Evolutionary conservation across 2,797 vertebrate species (phyloP), one percentile per base, ranked within the genome.

Genomic region (Adelosebastes latens): DNA sequence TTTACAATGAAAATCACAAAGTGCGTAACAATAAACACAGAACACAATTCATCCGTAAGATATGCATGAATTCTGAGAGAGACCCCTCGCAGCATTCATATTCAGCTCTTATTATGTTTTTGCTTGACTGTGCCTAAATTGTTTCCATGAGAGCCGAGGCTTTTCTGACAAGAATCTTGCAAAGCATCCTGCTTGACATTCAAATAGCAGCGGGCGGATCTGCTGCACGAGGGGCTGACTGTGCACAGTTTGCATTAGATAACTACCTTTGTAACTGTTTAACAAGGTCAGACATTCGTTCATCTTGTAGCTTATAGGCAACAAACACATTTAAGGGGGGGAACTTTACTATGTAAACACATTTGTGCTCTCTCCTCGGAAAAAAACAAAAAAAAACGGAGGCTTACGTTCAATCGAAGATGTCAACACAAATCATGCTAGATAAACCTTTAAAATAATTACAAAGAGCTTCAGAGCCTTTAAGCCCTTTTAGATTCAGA

Each of bases 371-470:
- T 79, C 59, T 81, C 69, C 27, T 24, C 12, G 75, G 83, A 68
- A 42, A 42, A 42, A 42, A 14, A 27, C 25, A 42, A 42, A 42
- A 14, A 42, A 42, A 77, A 62, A 60, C 10, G 2, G 1, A 36
- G 46, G 72, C 72, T 82, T 75, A 24, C 3, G 3, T 69, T 87
- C 89, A 86, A 89, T 87, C 85, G 80, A 87, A 82, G 78, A 88
- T 87, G 82, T 90, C 84, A 80, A 81, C 72, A 77, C 64, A 87
- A 89, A 81, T 84, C 84, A 85, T 32, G 53, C 39, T 18, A 79
- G 82, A 87, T 93, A 89, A 90, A 93, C 69, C 76, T 88, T 90
- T 90, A 82, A 87, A 92, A 91, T 89, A 89, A 92, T 92, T 82
- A 89, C 87, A 79, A 49, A 75, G 65, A 31, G 80, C 87, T 83